These are phyloP conservation scores for Eubasilissa regina DNA, from an alignment of 1,140 invertebrate species.

Conservation along the genomic window DNA sequence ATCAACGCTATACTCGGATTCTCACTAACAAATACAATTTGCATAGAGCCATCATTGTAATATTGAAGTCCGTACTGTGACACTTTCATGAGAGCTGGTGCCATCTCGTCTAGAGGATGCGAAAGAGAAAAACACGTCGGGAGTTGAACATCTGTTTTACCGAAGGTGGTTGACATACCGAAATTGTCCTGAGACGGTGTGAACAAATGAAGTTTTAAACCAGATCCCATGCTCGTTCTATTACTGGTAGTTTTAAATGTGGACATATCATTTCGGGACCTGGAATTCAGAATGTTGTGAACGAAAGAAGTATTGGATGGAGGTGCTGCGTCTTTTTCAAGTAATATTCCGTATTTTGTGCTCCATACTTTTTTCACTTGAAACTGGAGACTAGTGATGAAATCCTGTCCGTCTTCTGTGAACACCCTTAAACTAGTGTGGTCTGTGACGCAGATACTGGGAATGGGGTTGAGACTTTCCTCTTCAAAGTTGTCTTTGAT, in stretches of 20 bases:
- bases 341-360: conserved; percentile 83
- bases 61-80: conserved; percentile 71
- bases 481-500: conserved; percentile 69
- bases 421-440: conserved; percentile 85
- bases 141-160: conserved; percentile 68
- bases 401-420: conserved; percentile 86
- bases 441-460: conserved; percentile 84
- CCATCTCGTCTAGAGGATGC: conserved; percentile 92
- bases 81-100: conserved; percentile 83
- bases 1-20: conserved; percentile 77
- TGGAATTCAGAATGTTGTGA: conserved; percentile 50
- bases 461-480: conserved; percentile 65
- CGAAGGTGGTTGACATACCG: conserved; percentile 30
- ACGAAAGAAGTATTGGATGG: conserved; percentile 64
- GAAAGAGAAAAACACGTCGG: conserved; percentile 86
- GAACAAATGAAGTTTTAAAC: conserved; percentile 33
- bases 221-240: conserved; percentile 45
- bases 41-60: conserved; percentile 70
- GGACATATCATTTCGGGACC: conserved; percentile 41
- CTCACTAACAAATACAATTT: conserved; percentile 72
- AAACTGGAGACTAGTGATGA: conserved; percentile 87
- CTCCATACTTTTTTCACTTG: conserved; percentile 85
- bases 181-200: conserved; percentile 47
- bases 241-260: conserved; percentile 24
- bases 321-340: conserved; percentile 79